A percentile compares a stretch with the other conserved stretches of the same genome.
phyloP scores from a whole-genome alignment of 2,888 invertebrate species.

The Pyrgus malvae region DNA sequence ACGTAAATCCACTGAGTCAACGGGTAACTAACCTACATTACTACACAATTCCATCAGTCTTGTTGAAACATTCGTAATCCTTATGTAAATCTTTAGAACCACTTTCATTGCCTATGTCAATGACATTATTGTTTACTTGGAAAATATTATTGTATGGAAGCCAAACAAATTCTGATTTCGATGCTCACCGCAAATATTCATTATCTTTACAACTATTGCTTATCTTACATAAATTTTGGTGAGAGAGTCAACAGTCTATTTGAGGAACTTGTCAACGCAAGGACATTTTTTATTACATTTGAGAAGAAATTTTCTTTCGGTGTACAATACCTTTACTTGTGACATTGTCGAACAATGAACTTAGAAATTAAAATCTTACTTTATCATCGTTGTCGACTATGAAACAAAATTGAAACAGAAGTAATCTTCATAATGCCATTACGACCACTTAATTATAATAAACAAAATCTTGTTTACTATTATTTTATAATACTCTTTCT shows the following conservation, averaged over 20 bases:
- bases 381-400: too few relatives aligned
- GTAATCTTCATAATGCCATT: too few relatives aligned
- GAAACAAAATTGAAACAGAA: too few relatives aligned
- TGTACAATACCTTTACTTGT: too few relatives aligned
- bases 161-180: constrained; percentile 10
- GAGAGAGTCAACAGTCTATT: not conserved
- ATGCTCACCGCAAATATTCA: not conserved
- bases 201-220: not conserved
- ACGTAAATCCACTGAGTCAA: constrained; percentile 28
- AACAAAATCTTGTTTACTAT: too few relatives aligned
- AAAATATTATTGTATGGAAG: constrained; percentile 13
- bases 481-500: too few relatives aligned
- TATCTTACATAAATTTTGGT: constrained; percentile 10
- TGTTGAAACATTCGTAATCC: not conserved
- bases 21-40: constrained; percentile 4
- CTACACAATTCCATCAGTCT: not conserved
- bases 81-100: not conserved
- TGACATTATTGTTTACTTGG: constrained; percentile 9
- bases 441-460: too few relatives aligned
- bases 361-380: too few relatives aligned
- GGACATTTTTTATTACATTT: not conserved
- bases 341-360: too few relatives aligned
- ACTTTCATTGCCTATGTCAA: constrained; percentile 13
- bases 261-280: not conserved
- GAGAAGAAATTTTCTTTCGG: not conserved